Base-by-base conservation (phyloP, 1,140 invertebrate genomes). In the Helicoverpa zea region DNA sequence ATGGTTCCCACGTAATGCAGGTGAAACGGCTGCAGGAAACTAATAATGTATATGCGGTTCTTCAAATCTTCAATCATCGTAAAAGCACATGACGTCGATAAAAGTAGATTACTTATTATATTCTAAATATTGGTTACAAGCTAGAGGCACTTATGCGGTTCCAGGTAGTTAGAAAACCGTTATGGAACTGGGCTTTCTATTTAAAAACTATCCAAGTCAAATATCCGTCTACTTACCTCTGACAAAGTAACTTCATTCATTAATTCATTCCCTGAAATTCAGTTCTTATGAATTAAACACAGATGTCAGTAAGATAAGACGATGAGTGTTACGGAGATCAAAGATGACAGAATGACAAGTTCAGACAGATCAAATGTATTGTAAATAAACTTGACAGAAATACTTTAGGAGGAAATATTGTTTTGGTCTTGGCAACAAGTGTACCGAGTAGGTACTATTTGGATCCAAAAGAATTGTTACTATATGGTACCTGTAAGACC, bases 281-380 rank as follows among this genome's bases (percentile, higher is more conserved):
- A 29, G 29, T 29, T 66, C 29, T 47, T 49, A 12, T 16, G n/a
- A 66, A 66, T 47, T 51, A 52, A 52, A 52, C 64, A 72, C 51
- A 72, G 4, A 5, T 56, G 51, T 56, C 47, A 23, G 18, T 23
- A 3, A 2, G 29, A 14, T 70, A 18, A 23, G 23, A 23, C 23
- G 23, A 23, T 7, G 11, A 54, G 13, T 52, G 66, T 70, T 70
- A n/a, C 14, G 10, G 30, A 75, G 73, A 75, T 75, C 73, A 75
- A 75, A 75, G 56, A 74, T 74, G 72, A 63, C 73, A 61, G 73
- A 11, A 29, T 3, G 35, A 43, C 35, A 43, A 2, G 43, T 66
- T 43, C n/a, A 64, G 30, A 51, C 66, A 52, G 52, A 29, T 30
- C 47, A 14, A 51, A 70, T 70, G 43, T 30, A 23, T 23, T 23